These are phyloP conservation scores for Drosophila birchii DNA, from an alignment of 2,888 invertebrate species.

Conservation along the genomic window DNA sequence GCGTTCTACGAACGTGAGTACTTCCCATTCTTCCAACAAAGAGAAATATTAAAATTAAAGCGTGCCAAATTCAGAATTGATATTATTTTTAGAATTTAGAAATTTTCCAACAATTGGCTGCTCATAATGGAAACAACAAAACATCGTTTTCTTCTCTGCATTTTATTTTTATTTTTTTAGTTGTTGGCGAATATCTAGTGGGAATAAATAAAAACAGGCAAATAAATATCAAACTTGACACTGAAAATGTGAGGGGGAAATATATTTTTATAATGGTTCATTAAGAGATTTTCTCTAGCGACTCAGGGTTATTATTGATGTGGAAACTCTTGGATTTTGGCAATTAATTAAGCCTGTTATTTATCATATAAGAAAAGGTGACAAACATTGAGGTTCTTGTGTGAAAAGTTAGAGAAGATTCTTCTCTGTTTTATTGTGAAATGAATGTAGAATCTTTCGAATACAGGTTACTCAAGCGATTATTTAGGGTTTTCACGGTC, in stretches of 20 bases:
- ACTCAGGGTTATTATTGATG: constrained; percentile 40
- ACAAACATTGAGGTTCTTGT: not conserved
- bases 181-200: constrained; percentile 6
- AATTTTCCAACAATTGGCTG: constrained; percentile 29
- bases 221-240: constrained; percentile 68
- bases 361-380: constrained; percentile 5
- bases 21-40: not conserved
- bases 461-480: constrained; percentile 4
- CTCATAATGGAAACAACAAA: constrained; percentile 10
- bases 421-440: not conserved
- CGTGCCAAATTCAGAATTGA: constrained; percentile 20
- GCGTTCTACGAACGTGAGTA: not conserved
- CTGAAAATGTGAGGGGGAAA: constrained; percentile 58
- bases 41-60: constrained; percentile 6
- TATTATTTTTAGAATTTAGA: constrained; percentile 13
- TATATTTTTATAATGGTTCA: constrained; percentile 53
- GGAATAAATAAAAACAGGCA: constrained; percentile 49
- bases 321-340: constrained; percentile 16
- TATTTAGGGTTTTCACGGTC: constrained; percentile 19
- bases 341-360: constrained; percentile 6
- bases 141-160: constrained; percentile 1
- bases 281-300: constrained; percentile 60
- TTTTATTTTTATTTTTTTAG: not conserved
- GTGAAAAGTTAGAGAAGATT: not conserved
- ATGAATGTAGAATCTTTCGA: not conserved